Evolutionary conservation across 2,797 vertebrate genomes (phyloP), one percentile per base, ranked within the genome.

Genomic region (Phaenicophaeus curvirostris): DNA sequence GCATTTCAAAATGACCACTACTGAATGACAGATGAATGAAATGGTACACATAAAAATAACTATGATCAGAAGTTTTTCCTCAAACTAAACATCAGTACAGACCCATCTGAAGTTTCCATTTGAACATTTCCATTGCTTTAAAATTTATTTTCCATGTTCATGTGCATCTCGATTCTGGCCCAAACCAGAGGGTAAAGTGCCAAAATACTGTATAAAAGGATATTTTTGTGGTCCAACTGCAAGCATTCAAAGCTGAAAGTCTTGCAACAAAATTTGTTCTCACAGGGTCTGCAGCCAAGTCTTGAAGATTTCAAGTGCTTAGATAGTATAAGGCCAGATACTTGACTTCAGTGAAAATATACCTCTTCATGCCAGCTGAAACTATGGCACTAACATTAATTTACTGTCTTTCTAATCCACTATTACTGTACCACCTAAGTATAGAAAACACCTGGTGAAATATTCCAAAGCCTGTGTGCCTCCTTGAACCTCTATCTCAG

Each of bases 61-160:
- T 61, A 71, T 37, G 62, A 95, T 97, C 92, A 93, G 91, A 91
- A 96, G 53, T 93, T 95, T 95, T 95, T 73, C 74, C 63, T 94
- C 63, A 89, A 96, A 75, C 80, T 93, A 88, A 96, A 90, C 83
- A 90, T 96, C 94, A 96, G 21, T 59, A 57, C 69, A 92, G 61
- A 65, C 58, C 19, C 62, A 96, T 89, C 75, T 85, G 68, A 94
- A 89, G 54, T 95, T 95, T 96, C 94, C 94, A 93, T 91, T 84
- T 84, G 85, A 95, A 88, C 83, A 85, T 95, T 96, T 96, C 92
- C 94, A 97, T 90, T 91, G 63, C 87, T 89, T 94, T 88, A 84
- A 94, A 93, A 94, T 92, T 96, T 93, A 91, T 92, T 96, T 96
- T 95, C 95, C 95, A 77, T 96, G 95, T 96, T 96, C 94, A 93